Evolutionary conservation across 2,888 invertebrate species (phyloP).

Genomic region (Carpatolechia fugitivella): DNA sequence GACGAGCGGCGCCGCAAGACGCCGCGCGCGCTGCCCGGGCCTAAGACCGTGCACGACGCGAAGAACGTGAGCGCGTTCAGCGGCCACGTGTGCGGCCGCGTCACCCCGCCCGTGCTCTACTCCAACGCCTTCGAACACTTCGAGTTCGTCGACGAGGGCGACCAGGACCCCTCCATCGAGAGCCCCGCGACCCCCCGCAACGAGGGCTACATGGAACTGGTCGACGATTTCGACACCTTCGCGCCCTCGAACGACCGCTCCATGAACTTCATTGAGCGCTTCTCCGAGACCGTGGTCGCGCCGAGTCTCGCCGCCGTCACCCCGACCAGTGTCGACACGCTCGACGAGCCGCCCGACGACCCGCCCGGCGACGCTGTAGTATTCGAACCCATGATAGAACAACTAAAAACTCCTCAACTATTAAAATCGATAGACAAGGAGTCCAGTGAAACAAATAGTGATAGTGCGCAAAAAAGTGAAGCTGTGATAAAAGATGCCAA

Average conservation of each 20-base stretch:
- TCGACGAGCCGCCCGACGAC: conserved; percentile 19
- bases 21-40: conserved; percentile 56
- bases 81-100: conserved; percentile 67
- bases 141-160: conserved; percentile 92
- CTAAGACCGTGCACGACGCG: conserved; percentile 60
- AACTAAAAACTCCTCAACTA: conserved; percentile 34
- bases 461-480: conserved; percentile 19
- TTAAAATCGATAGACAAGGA: conserved; percentile 40
- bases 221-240: conserved; percentile 61
- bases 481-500: conserved; percentile 21
- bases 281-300: conserved; percentile 58
- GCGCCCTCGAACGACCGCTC: conserved; percentile 67
- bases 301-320: conserved; percentile 36
- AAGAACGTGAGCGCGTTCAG: conserved; percentile 61
- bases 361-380: conserved; percentile 8
- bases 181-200: conserved; percentile 56
- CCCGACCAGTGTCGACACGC: conserved; percentile 20
- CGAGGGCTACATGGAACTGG: conserved; percentile 67
- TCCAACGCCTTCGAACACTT: conserved; percentile 86
- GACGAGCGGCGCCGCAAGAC: conserved; percentile 57
- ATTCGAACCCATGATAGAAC: conserved; percentile 13
- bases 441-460: conserved; percentile 31
- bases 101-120: conserved; percentile 54
- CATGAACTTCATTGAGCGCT: conserved; percentile 78
- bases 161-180: conserved; percentile 86